phyloP scores from a whole-genome alignment of 2,113 vertebrate genomes.

The Lipophrys pholis region DNA sequence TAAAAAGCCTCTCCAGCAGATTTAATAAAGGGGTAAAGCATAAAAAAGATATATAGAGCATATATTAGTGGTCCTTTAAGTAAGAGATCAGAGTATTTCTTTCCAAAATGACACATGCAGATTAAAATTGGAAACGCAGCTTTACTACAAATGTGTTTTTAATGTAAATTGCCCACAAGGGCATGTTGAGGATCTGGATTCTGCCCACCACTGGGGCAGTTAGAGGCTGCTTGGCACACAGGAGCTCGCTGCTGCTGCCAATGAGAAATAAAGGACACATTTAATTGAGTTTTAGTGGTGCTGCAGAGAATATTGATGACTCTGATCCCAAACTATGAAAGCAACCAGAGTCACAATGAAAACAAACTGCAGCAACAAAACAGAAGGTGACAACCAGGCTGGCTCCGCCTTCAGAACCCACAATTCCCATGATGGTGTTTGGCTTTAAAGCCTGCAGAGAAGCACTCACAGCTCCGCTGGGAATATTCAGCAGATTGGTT shows the following conservation, averaged over 20 bases:
- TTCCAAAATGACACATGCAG: neutral
- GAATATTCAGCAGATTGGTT: neutral
- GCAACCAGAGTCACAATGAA: slow-evolving; percentile 12
- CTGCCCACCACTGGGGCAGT: neutral
- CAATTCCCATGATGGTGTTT: neutral
- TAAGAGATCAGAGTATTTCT: neutral
- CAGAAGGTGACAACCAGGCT: neutral
- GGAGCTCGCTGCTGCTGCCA: slow-evolving; percentile 40
- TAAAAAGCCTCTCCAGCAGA: too few relatives aligned
- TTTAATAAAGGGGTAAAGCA: neutral
- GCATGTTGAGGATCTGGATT: slow-evolving; percentile 1
- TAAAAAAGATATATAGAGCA: neutral
- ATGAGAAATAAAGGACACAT: slow-evolving; percentile 64
- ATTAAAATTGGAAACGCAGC: too few relatives aligned
- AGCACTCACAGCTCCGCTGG: neutral
- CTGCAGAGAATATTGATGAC: slow-evolving; percentile 53
- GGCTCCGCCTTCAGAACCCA: neutral
- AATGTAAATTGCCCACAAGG: neutral
- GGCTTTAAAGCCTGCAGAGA: neutral
- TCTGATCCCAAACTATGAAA: slow-evolving; percentile 5
- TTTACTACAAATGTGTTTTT: neutral
- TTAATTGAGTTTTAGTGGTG: slow-evolving; percentile 61
- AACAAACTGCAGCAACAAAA: neutral
- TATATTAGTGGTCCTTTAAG: too few relatives aligned
- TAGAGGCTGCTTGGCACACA: slow-evolving; percentile 35